Evolutionary conservation across 2,888 invertebrate species (phyloP).

Genomic region (Chrysolina haemoptera): DNA sequence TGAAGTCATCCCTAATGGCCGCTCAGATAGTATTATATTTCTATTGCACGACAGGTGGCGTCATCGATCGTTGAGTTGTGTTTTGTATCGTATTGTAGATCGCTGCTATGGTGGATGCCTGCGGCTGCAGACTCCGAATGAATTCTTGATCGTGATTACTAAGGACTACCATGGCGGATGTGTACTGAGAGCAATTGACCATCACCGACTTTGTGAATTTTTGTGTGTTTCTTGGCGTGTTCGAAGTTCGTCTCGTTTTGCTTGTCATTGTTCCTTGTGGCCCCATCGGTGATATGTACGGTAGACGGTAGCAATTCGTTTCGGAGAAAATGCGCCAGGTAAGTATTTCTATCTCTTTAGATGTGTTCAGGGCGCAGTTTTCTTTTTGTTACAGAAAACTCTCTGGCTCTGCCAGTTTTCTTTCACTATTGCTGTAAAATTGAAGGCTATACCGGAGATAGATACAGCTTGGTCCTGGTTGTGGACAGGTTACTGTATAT

Average conservation of each 20-base stretch:
- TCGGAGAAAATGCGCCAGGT: not conserved
- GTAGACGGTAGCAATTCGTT: not conserved
- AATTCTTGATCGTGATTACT: not conserved
- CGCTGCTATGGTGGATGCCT: not conserved
- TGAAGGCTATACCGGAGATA: not conserved
- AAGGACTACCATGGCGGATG: not conserved
- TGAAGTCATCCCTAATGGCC: not conserved
- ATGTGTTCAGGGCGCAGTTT: not conserved
- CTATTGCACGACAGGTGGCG: not conserved
- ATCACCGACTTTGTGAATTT: not conserved
- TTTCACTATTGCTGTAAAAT: not conserved
- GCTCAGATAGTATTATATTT: not conserved
- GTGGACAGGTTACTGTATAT: not conserved
- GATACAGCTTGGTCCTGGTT: not conserved
- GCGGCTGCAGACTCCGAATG: not conserved
- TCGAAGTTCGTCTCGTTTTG: not conserved
- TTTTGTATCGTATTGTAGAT: not conserved
- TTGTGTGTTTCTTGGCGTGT: not conserved
- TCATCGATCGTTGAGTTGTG: not conserved
- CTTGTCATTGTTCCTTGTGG: not conserved
- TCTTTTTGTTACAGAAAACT: not conserved
- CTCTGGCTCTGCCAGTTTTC: not conserved
- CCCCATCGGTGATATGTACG: slow-evolving; percentile 3
- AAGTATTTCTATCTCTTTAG: not conserved
- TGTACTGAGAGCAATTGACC: not conserved